Conservation (phyloP, 2,797 vertebrate genomes). For the Enteromius mattozi region DNA sequence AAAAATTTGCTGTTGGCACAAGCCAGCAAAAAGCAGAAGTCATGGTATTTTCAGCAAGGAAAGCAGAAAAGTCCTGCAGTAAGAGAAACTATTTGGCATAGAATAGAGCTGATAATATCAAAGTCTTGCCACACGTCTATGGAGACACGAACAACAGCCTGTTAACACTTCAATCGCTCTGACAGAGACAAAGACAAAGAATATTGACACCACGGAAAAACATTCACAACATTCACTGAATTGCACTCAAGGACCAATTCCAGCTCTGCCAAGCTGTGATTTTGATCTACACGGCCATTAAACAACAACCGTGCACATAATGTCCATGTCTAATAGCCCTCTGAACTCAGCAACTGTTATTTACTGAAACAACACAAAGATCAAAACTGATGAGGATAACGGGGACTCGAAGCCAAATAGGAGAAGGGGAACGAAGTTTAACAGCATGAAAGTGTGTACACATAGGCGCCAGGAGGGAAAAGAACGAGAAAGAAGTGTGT, state of each 20-base stretch:
- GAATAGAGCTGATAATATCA: constrained; percentile 40
- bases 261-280: constrained; percentile 50
- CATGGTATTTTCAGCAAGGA: neutral
- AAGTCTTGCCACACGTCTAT: constrained; percentile 18
- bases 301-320: constrained; percentile 56
- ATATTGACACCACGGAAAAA: constrained; percentile 3
- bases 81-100: constrained; percentile 26
- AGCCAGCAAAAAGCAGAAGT: neutral
- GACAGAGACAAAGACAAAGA: constrained; percentile 50
- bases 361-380: constrained; percentile 44
- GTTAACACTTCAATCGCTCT: constrained; percentile 30
- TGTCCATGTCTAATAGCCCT: constrained; percentile 57
- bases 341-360: constrained; percentile 48
- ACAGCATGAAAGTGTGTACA: constrained; percentile 50
- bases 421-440: constrained; percentile 36
- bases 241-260: constrained; percentile 48
- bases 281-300: constrained; percentile 57
- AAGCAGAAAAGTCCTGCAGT: constrained; percentile 23
- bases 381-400: constrained; percentile 36
- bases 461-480: constrained; percentile 23
- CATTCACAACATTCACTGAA: constrained; percentile 50
- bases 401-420: constrained; percentile 36
- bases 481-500: constrained; percentile 38
- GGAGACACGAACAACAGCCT: constrained; percentile 22
- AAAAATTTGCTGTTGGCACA: neutral